Base-by-base conservation (phyloP, 2,888 invertebrate genomes). In the Imbricaverruca yamaguchii region DNA sequence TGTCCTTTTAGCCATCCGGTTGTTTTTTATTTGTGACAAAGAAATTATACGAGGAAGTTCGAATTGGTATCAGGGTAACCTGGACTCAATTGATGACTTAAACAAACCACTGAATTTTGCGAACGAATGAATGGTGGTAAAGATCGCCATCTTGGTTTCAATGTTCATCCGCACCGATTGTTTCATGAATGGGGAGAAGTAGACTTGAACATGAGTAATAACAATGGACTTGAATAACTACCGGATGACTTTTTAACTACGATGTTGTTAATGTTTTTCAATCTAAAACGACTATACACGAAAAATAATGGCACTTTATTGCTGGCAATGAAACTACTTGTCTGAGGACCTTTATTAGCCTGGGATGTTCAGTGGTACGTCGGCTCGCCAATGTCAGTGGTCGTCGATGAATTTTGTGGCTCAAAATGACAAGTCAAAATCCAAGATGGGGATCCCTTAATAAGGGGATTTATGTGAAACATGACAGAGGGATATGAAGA, bases 401-500 rank as follows among this genome's bases (percentile, higher is more conserved):
- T 74, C 74, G 74, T 74, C 74, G 53, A 74, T 74, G 74, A 74
- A 74, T 74, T 74, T 74, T 74, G 74, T 74, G 74, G 18, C 15
- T 9, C 25, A 74, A 74, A 74, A 74, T 74, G 74, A 74, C n/a
- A 23, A 53, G 74, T 39, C 74, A 39, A 74, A 74, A 74, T 53
- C 74, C 53, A 74, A 74, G 74, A 53, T 74, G 74, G 39, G 39
- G 74, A 53, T 74, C 74, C 53, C 74, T 39, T 74, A 74, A 74
- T 10, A 53, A 74, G 53, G 74, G 74, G 74, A 74, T 74, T 82
- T 83, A 84, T 83, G 82, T 84, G 83, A 84, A 84, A 84, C 84
- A 84, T 84, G 84, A 84, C 84, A 84, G 84, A 84, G 84, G 84
- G 83, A 84, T 83, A 84, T 84, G 84, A 84, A 83, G 84, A 84